phyloP scores from a whole-genome alignment of 2,113 vertebrate species.

The Azemiops feae region DNA sequence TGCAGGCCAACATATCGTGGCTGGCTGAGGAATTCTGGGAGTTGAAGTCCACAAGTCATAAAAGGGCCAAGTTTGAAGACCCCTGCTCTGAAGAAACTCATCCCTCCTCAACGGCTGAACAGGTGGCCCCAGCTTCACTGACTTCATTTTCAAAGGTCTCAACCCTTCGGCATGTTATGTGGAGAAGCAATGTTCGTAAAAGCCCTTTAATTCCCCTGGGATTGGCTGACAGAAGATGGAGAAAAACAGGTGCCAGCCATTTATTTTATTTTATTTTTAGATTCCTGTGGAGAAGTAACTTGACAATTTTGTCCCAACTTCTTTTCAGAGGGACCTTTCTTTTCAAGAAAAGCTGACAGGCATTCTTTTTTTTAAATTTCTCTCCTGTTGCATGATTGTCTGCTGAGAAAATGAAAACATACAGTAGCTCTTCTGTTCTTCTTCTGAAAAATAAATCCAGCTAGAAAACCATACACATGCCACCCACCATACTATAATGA shows the following conservation, averaged over 20 bases:
- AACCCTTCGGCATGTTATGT: background rate
- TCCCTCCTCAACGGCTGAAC: background rate
- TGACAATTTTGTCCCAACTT: slow-evolving; percentile 35
- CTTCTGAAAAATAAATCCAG: background rate
- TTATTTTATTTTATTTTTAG: slow-evolving; percentile 36
- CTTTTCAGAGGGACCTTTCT: slow-evolving; percentile 33
- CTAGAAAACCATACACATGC: slow-evolving; percentile 13
- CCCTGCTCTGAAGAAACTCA: slow-evolving; percentile 30
- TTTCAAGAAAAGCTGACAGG: slow-evolving; percentile 44
- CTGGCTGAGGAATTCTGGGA: too few relatives aligned
- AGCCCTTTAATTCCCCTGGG: background rate
- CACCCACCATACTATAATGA: slow-evolving; percentile 32
- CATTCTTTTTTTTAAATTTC: background rate
- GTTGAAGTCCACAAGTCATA: too few relatives aligned
- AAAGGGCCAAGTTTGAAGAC: too few relatives aligned
- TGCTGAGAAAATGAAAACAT: slow-evolving; percentile 14
- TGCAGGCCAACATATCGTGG: background rate
- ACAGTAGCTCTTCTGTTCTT: slow-evolving; percentile 23
- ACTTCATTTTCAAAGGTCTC: slow-evolving; percentile 33
- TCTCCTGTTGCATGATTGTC: slow-evolving; percentile 24
- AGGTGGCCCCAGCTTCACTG: slow-evolving; percentile 18
- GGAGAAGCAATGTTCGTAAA: slow-evolving; percentile 6
- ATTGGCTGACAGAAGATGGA: slow-evolving; percentile 15
- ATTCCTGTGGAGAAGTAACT: background rate
- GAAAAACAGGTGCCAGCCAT: slow-evolving; percentile 43